These are phyloP conservation scores for Lagria hirta DNA, from an alignment of 2,888 invertebrate species.

Conservation along the genomic window DNA sequence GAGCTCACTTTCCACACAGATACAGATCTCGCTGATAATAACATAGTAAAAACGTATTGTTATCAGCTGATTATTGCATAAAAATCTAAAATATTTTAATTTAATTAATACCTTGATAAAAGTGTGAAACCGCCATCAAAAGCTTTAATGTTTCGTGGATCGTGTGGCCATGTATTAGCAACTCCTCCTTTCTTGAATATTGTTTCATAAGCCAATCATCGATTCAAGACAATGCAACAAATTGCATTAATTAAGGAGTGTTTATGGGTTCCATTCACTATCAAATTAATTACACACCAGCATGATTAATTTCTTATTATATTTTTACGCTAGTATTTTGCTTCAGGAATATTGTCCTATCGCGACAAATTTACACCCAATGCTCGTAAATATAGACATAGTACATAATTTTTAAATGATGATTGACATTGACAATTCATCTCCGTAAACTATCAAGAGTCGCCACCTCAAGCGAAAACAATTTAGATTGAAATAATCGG, in stretches of 20 bases:
- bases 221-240: conserved; percentile 30
- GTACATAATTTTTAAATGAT: no score
- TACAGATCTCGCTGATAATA: conserved; percentile 1
- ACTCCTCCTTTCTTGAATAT: conserved; percentile 41
- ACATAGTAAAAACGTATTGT: conserved; percentile 1
- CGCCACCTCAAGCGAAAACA: no score
- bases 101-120: conserved; percentile 5
- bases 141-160: conserved; percentile 16
- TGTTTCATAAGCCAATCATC: conserved; percentile 41
- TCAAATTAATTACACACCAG: no score
- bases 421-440: no score
- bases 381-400: no score
- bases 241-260: conserved; percentile 37
- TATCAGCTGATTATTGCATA: conserved; percentile 10
- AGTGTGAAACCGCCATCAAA: conserved; percentile 6
- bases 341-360: no score
- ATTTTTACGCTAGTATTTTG: no score
- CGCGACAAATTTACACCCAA: no score
- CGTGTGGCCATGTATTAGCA: conserved; percentile 38
- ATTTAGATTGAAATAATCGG: no score
- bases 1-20: background rate
- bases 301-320: no score
- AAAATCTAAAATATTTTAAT: conserved; percentile 7
- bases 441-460: no score
- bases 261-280: conserved; percentile 6